A percentile compares a stretch with the other conserved stretches of the same genome.
Conservation (phyloP, 2,888 invertebrate species). For the Platycheirus rosarum region DNA sequence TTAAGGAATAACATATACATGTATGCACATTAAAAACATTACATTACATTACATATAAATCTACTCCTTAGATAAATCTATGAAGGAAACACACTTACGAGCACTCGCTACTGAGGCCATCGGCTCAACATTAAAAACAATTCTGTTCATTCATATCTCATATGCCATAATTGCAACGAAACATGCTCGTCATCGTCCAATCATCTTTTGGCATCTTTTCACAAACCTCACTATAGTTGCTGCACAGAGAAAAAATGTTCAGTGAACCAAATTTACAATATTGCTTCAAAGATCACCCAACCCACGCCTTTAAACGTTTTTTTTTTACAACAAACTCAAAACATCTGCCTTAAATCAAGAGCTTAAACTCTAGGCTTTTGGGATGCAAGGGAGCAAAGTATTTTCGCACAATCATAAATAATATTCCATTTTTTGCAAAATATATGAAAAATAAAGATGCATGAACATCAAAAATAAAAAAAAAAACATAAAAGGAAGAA, state of each 20-base stretch:
- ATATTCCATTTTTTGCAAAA: constrained; percentile 36
- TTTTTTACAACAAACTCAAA: constrained; percentile 35
- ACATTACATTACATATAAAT: too few relatives aligned
- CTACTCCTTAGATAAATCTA: too few relatives aligned
- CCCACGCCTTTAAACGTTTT: constrained; percentile 11
- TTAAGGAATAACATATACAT: too few relatives aligned
- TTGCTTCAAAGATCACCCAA: constrained; percentile 37
- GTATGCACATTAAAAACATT: too few relatives aligned
- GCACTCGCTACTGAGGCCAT: too few relatives aligned
- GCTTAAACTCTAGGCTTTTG: constrained; percentile 22
- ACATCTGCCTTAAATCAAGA: constrained; percentile 54
- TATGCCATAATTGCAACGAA: constrained; percentile 13
- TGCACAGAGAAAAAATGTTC: constrained; percentile 55
- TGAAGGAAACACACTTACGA: too few relatives aligned
- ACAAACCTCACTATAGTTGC: constrained; percentile 46
- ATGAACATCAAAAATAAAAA: constrained; percentile 31
- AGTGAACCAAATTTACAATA: constrained; percentile 70
- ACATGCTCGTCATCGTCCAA: constrained; percentile 23
- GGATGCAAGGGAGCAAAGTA: constrained; percentile 21
- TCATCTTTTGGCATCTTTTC: constrained; percentile 58
- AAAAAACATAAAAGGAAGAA: constrained; percentile 13
- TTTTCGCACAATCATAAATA: constrained; percentile 73
- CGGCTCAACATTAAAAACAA: too few relatives aligned
- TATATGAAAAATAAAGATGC: constrained; percentile 46
- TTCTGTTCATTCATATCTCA: background rate